Conservation (phyloP, 2,797 vertebrate genomes). For the Fundulus diaphanus region DNA sequence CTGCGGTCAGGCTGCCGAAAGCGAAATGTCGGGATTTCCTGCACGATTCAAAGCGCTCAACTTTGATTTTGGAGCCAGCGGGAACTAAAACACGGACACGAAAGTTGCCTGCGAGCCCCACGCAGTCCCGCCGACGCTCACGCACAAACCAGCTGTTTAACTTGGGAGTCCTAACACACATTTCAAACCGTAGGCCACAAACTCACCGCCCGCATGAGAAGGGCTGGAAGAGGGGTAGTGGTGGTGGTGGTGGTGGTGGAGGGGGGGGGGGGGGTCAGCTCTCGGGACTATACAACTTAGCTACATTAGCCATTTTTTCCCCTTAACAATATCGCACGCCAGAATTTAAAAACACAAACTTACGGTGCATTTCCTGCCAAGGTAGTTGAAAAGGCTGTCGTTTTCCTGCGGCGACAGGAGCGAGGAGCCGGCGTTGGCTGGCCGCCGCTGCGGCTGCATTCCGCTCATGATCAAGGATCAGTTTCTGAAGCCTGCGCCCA, state of each 20-base stretch:
- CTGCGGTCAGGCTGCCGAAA: slow-evolving; percentile 6
- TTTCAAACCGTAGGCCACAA: slow-evolving; percentile 36
- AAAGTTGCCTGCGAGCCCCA: background rate
- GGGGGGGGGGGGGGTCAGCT: no score
- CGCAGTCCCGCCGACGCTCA: slow-evolving; percentile 40
- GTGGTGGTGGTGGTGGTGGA: no score
- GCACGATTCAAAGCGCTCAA: slow-evolving; percentile 49
- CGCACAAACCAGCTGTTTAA: slow-evolving; percentile 40
- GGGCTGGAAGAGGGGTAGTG: no score
- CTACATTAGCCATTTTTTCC: slow-evolving; percentile 47
- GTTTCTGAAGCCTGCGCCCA: slow-evolving; percentile 46
- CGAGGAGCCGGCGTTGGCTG: slow-evolving; percentile 82
- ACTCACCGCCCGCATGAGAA: slow-evolving; percentile 14
- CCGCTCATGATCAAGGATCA: slow-evolving; percentile 80
- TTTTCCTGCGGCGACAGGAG: slow-evolving; percentile 91
- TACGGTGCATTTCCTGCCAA: slow-evolving; percentile 96
- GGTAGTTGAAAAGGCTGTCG: slow-evolving; percentile 87
- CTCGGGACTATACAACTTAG: slow-evolving; percentile 45
- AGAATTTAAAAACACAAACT: slow-evolving; percentile 76
- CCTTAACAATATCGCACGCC: slow-evolving; percentile 36
- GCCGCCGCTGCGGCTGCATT: slow-evolving; percentile 83
- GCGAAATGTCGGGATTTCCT: slow-evolving; percentile 29
- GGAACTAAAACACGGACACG: background rate
- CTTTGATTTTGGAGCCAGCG: slow-evolving; percentile 9
- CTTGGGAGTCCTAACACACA: slow-evolving; percentile 1